These are phyloP conservation scores for Caenorhabditis drosophilae DNA, from an alignment of 2,888 invertebrate species.

Conservation along the genomic window DNA sequence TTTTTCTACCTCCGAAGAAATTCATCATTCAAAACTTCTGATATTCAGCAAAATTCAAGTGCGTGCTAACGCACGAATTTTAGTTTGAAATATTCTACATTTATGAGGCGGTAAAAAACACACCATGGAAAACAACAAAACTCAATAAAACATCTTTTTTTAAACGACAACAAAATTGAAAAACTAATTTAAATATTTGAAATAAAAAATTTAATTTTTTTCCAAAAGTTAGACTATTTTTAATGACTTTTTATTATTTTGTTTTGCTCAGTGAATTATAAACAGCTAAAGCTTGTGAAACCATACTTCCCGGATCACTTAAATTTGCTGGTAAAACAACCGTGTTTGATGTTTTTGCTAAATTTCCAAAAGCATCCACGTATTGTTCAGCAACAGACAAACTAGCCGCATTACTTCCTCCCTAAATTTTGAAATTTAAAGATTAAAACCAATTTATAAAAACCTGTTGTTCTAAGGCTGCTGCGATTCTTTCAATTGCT, in stretches of 20 bases:
- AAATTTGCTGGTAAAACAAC: slow-evolving; percentile 80
- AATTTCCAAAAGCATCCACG: slow-evolving; percentile 87
- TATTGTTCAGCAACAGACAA: slow-evolving; percentile 93
- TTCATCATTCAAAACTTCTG: too few relatives aligned
- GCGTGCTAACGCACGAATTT: too few relatives aligned
- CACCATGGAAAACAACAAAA: too few relatives aligned
- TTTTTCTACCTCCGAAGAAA: too few relatives aligned
- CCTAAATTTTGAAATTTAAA: slow-evolving; percentile 10
- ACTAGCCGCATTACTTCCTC: slow-evolving; percentile 79
- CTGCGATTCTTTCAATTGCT: slow-evolving; percentile 81
- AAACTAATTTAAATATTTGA: background rate
- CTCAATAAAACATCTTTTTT: too few relatives aligned
- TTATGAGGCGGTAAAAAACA: too few relatives aligned
- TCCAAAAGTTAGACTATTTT: background rate
- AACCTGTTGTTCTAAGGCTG: slow-evolving; percentile 71
- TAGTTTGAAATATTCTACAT: too few relatives aligned
- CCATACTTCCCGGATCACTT: slow-evolving; percentile 55
- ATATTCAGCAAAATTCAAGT: too few relatives aligned
- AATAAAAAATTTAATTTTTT: background rate
- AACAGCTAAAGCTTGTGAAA: slow-evolving; percentile 62
- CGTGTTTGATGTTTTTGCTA: slow-evolving; percentile 92
- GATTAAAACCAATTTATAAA: background rate
- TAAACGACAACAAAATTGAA: background rate
- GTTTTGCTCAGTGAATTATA: slow-evolving; percentile 42
- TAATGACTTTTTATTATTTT: too few relatives aligned